phyloP scores from a whole-genome alignment of 2,888 invertebrate genomes.

The Leucophora obtusa region DNA sequence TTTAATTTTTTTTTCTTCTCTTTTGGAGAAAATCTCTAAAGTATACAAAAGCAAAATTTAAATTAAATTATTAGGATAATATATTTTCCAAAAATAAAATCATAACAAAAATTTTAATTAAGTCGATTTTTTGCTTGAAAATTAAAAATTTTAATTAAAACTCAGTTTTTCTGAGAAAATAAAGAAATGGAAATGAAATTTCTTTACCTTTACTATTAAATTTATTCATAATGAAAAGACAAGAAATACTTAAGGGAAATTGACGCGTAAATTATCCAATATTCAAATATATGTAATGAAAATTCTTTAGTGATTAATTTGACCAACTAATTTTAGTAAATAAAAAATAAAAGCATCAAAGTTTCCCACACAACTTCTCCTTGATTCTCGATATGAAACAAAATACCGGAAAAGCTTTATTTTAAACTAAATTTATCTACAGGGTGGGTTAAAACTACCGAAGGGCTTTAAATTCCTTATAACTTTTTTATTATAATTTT shows the following conservation, averaged over 20 bases:
- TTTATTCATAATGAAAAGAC: slow-evolving; percentile 26
- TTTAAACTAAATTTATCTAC: no score
- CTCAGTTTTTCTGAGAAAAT: neutral
- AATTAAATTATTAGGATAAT: slow-evolving; percentile 1
- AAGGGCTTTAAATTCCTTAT: no score
- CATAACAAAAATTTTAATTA: neutral
- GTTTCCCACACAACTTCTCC: no score
- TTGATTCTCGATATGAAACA: no score
- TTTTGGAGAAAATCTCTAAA: neutral
- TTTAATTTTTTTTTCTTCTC: slow-evolving; percentile 31
- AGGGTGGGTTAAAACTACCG: no score
- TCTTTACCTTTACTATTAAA: neutral
- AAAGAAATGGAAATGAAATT: neutral
- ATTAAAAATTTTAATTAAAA: neutral
- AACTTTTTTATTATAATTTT: no score
- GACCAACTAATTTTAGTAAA: neutral
- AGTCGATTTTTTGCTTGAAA: neutral
- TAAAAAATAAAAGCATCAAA: no score
- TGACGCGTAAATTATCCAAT: slow-evolving; percentile 62
- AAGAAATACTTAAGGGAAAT: slow-evolving; percentile 54
- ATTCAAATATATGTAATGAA: slow-evolving; percentile 25
- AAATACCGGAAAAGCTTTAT: no score
- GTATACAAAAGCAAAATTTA: neutral
- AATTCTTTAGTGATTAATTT: neutral
- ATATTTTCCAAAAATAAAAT: neutral